These are phyloP conservation scores for Pseudomyrmex concolor DNA, from an alignment of 1,140 invertebrate genomes.

Conservation along the genomic window DNA sequence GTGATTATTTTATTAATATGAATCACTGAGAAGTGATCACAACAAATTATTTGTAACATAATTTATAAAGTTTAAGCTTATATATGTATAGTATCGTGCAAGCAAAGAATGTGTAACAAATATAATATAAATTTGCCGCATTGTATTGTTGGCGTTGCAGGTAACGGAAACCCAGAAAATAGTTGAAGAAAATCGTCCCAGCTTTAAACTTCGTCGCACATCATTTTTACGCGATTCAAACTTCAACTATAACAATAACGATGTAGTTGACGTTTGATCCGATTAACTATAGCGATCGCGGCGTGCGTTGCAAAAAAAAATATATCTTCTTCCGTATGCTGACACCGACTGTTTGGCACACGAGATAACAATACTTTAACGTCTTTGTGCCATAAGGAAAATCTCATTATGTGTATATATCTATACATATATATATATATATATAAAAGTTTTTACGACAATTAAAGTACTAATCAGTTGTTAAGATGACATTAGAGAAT, in stretches of 20 bases:
- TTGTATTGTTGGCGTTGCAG: slow-evolving; percentile 71
- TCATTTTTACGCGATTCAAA: slow-evolving; percentile 84
- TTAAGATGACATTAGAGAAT: slow-evolving; percentile 67
- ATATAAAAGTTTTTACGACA: slow-evolving; percentile 58
- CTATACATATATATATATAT: slow-evolving; percentile 15
- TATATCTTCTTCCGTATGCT: slow-evolving; percentile 10
- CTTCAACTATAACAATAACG: slow-evolving; percentile 84
- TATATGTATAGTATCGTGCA: no score
- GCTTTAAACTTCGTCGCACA: slow-evolving; percentile 82
- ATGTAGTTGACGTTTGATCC: slow-evolving; percentile 82
- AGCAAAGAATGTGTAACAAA: not conserved
- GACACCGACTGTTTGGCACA: slow-evolving; percentile 51
- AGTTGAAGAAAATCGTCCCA: slow-evolving; percentile 81
- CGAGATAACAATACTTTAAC: slow-evolving; percentile 37
- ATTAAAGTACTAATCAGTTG: slow-evolving; percentile 63
- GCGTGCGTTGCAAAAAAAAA: not conserved
- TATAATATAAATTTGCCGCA: not conserved
- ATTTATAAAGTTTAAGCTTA: no score
- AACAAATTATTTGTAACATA: not conserved
- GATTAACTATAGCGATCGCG: slow-evolving; percentile 18
- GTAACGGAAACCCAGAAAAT: slow-evolving; percentile 83
- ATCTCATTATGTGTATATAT: slow-evolving; percentile 46
- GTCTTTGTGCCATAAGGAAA: slow-evolving; percentile 69
- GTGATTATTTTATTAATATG: slow-evolving; percentile 6
- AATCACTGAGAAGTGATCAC: not conserved